phyloP scores from a whole-genome alignment of 2,797 vertebrate species.

The Ceryle rudis region DNA sequence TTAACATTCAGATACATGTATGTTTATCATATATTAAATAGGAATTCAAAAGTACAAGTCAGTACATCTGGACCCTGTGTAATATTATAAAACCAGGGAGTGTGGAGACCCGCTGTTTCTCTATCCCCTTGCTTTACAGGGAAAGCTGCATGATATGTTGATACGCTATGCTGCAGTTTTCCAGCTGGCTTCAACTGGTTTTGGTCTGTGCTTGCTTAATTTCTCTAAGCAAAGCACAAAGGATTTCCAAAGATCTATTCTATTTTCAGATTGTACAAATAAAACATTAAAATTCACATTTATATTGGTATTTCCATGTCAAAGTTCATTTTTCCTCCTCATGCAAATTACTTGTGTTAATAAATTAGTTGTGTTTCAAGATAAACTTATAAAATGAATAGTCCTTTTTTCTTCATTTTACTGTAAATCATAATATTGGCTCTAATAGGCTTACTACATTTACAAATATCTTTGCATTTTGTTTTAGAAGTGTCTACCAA shows the following conservation, averaged over 20 bases:
- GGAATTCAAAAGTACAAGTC: background rate
- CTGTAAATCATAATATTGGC: background rate
- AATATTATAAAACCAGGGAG: background rate
- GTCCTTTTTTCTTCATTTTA: background rate
- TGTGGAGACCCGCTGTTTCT: background rate
- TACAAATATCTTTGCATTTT: background rate
- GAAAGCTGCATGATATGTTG: background rate
- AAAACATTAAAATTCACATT: conserved; percentile 1
- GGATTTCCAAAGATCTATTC: background rate
- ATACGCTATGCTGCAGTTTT: background rate
- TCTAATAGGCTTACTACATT: background rate
- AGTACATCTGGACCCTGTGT: background rate
- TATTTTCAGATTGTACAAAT: background rate
- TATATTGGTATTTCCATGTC: background rate
- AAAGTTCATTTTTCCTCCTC: background rate
- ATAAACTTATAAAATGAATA: background rate
- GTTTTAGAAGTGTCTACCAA: background rate
- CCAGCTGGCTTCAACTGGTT: background rate
- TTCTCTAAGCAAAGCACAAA: background rate
- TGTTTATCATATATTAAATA: background rate
- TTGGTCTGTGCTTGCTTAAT: background rate
- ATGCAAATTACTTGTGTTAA: background rate
- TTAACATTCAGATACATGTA: background rate
- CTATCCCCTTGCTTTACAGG: background rate
- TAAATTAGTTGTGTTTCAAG: conserved; percentile 42